Conservation (phyloP, 2,888 invertebrate species). For the Pseudococcus jackbeardsleyi region DNA sequence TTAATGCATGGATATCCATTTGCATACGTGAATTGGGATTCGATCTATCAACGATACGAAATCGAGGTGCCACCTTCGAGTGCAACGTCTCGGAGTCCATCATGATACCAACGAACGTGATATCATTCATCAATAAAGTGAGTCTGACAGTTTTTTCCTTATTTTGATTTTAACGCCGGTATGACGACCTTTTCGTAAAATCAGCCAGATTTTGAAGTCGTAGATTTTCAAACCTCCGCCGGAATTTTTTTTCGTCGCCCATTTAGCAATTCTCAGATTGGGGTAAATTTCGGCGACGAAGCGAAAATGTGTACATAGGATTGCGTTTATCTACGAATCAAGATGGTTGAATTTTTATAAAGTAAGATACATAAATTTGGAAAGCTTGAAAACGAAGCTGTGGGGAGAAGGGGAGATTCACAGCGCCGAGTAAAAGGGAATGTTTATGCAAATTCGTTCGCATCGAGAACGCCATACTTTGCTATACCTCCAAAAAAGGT, state of each 20-base stretch:
- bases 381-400: background rate
- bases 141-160: constrained; percentile 70
- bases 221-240: background rate
- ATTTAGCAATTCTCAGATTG: background rate
- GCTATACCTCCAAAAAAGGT: constrained; percentile 41
- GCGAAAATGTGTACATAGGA: constrained; percentile 25
- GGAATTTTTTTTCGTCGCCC: background rate
- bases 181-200: background rate
- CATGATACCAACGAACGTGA: constrained; percentile 92
- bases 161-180: background rate
- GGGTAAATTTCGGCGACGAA: background rate
- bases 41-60: background rate
- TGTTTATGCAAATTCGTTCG: constrained; percentile 48
- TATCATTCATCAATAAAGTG: constrained; percentile 95
- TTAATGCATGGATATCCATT: constrained; percentile 9
- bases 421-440: constrained; percentile 20
- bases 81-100: constrained; percentile 69
- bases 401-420: background rate
- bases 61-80: background rate
- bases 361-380: constrained; percentile 50
- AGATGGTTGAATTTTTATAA: constrained; percentile 46
- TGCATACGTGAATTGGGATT: constrained; percentile 9
- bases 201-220: background rate
- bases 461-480: constrained; percentile 43
- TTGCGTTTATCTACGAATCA: constrained; percentile 35